Evolutionary conservation across 2,113 vertebrate genomes (phyloP), one percentile per base, ranked within the genome.

Genomic region (Zosterops japonicus): DNA sequence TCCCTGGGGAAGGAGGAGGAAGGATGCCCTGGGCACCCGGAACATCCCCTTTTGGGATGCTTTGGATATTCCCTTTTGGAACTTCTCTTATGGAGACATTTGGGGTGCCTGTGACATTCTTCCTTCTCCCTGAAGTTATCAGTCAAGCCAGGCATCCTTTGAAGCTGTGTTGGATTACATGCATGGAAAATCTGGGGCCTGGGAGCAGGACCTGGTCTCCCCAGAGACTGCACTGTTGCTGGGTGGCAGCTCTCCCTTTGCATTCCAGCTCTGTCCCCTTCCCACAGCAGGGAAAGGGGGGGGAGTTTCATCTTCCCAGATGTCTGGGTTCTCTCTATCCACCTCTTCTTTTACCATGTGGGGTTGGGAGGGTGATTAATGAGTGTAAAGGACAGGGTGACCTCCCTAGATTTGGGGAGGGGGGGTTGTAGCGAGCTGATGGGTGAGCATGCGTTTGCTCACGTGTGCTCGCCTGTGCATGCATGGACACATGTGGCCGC

Each of bases 401-500:
- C 94, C 71, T 96, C 92, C 52, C 76, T 20, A 11, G 72, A 55
- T 83, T 72, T 78, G 56, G 93, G 81, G 71, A 4, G 19, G 53
- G 18, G 6, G 7, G 21, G 41, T 5, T 36, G 76, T 21, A 81
- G 41, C 2, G 24, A 75, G 53, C 75, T 9, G 56, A 86, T 41
- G 86, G 39, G n/a, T 71, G 74, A 89, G 78, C 87, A 81, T 1
- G 50, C 71, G 6, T 92, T 93, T 31, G 91, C 20, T 23, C 89
- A 95, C 53, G 22, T 92, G 83, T 29, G 44, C 29, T 13, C 23
- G 10, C 39, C 55, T 94, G 77, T 87, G 93, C 74, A 44, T 7
- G 72, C 92, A 59, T 42, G 91, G 83, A 52, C 86, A 94, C 72
- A 24, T 95, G 94, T 91, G 77, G 91, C 90, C 8, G 20, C 27